Percentiles rank a stretch among this genome's conserved stretches.
Evolutionary conservation across 2,113 vertebrate species (phyloP).

Genomic region (Gobio gobio): DNA sequence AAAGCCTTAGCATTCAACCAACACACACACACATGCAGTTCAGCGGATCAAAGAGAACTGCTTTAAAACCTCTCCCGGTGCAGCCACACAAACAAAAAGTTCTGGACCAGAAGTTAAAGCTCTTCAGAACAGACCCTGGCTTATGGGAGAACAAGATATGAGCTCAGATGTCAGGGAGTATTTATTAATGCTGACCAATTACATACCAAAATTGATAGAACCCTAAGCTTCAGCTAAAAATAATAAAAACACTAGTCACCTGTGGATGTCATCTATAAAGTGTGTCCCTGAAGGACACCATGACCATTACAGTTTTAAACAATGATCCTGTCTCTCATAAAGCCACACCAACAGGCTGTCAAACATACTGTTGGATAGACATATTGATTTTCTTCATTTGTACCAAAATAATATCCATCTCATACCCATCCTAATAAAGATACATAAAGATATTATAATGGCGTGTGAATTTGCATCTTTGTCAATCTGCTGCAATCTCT

Average conservation of each 20-base stretch:
- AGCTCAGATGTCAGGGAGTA: not conserved
- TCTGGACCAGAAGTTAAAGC: not conserved
- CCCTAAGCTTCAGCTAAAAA: not conserved
- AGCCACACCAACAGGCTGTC: not conserved
- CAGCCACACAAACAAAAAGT: not conserved
- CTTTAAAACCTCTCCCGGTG: not conserved
- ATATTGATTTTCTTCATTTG: conserved; percentile 3
- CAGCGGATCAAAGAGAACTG: not conserved
- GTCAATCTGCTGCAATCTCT: conserved; percentile 26
- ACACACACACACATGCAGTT: not conserved
- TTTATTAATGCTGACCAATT: not conserved
- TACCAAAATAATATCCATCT: not conserved
- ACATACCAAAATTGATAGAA: no score
- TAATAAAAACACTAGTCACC: not conserved
- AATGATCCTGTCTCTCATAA: conserved; percentile 15
- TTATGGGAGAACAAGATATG: not conserved
- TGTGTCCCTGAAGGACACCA: not conserved
- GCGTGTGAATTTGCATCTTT: conserved; percentile 35
- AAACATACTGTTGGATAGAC: conserved; percentile 32
- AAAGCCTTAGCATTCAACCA: not conserved
- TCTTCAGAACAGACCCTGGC: not conserved
- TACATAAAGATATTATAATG: conserved; percentile 46
- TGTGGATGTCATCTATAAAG: not conserved
- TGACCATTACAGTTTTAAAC: not conserved
- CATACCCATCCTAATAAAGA: conserved; percentile 11